Evolutionary conservation across 1,140 invertebrate species (phyloP), one percentile per base, ranked within the genome.

Genomic region (Maniola jurtina): DNA sequence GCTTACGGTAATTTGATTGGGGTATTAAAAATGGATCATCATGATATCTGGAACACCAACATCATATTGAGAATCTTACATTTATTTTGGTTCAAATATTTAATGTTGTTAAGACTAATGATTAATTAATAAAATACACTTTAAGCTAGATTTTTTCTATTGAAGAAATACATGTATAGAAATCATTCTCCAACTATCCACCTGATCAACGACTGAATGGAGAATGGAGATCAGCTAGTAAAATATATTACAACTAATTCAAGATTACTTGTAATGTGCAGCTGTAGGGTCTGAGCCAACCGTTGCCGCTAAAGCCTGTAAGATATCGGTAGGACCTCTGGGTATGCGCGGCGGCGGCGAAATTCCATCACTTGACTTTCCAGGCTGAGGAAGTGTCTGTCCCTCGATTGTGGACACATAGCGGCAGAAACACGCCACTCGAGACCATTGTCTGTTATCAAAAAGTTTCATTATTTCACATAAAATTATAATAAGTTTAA

Each of bases 1-100:
- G 85, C 88, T 97, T 96, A 6, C 92, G 84, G 48, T 91, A 78
- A 87, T 95, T 95, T n/a, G 95, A 96, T 54, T 91, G 83, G n/a
- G 97, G 97, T 73, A 95, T 95, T 4, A 98, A 90, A 84, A 92
- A 98, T 6, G 97, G 97, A 91, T 98, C 97, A 93, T 98, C 97
- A 77, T 96, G 95, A 84, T 94, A 98, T 83, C 90, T 92, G 70
- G n/a, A 84, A 63, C 25, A 25, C 25, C 25, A 25, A 25, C 25
- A 25, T 25, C 25, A 1, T 25, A 25, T 25, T 25, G 25, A 25
- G 25, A 2, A 25, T 6, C 5, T 47, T 59, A 58, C 13, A 38
- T 47, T 48, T 47, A 40, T 36, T 13, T 40, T 2, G 25, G 25
- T 25, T 25, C 4, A 4, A 25, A 25, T 25, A 25, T 25, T 25